Conservation (phyloP, 64 coral and sea anemone genomes). For the Dendrophyllia cribrosa region DNA sequence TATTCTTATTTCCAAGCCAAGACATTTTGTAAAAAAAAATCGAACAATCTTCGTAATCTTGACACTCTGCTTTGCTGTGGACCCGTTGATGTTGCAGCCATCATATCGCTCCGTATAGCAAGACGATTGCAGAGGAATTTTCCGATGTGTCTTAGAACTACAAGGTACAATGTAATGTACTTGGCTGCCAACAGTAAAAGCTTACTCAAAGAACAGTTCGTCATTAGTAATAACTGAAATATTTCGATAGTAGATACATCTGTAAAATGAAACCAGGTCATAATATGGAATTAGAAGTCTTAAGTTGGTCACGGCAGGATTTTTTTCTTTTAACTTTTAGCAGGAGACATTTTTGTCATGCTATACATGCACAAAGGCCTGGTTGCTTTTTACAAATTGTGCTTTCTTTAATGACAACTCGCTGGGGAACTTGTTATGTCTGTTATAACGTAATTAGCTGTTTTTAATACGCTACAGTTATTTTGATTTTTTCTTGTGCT, state of each 20-base stretch:
- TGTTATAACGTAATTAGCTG: too few species aligned
- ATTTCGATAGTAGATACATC: neutral
- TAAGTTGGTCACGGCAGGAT: too few species aligned
- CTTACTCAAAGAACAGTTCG: too few species aligned
- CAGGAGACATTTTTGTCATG: neutral
- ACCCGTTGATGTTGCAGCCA: neutral
- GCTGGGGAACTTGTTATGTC: too few species aligned
- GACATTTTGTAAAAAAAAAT: conserved; percentile 54
- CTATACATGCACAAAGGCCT: neutral
- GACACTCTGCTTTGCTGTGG: neutral
- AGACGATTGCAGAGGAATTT: neutral
- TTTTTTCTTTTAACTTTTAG: too few species aligned
- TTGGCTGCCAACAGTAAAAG: neutral
- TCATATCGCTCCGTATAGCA: neutral
- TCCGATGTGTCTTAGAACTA: too few species aligned
- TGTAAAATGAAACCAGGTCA: neutral
- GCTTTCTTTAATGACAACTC: neutral
- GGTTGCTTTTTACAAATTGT: conserved; percentile 10
- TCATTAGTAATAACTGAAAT: too few species aligned
- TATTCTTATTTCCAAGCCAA: conserved; percentile 52
- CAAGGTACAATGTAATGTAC: neutral
- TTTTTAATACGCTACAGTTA: too few species aligned
- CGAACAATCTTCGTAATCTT: conserved; percentile 17
- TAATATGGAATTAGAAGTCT: neutral
- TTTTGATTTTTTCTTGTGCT: too few species aligned